A percentile compares a stretch with the other conserved stretches of the same genome.
phyloP scores from a whole-genome alignment of 2,888 invertebrate species.

The Zaprionus obscuricornis region DNA sequence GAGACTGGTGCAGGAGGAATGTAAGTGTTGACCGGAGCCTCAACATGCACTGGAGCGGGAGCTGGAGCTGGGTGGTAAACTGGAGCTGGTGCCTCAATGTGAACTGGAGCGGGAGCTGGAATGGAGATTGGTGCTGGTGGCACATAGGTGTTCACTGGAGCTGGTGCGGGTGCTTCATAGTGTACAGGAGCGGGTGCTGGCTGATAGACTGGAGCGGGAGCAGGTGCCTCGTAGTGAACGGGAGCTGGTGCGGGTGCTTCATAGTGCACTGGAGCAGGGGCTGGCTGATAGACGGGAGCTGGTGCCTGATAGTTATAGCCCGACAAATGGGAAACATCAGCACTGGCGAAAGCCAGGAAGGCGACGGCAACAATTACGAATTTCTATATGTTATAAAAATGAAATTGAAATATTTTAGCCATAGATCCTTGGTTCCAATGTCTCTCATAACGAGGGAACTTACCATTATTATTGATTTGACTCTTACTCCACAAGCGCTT shows the following conservation, averaged over 20 bases:
- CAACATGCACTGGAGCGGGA: constrained; percentile 15
- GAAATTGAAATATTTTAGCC: background rate
- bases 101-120: constrained; percentile 4
- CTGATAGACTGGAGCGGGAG: constrained; percentile 24
- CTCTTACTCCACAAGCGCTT: constrained; percentile 59
- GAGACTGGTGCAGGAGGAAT: constrained; percentile 19
- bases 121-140: constrained; percentile 22
- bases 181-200: constrained; percentile 25
- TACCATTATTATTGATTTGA: constrained; percentile 55
- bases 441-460: constrained; percentile 18
- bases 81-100: constrained; percentile 12
- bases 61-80: constrained; percentile 8
- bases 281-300: constrained; percentile 17
- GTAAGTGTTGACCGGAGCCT: constrained; percentile 23
- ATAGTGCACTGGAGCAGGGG: constrained; percentile 24
- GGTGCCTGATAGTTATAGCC: constrained; percentile 65
- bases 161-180: too few species aligned
- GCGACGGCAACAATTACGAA: constrained; percentile 71
- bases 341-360: constrained; percentile 70
- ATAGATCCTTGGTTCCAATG: background rate
- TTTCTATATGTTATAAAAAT: constrained; percentile 55
- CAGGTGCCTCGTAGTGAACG: too few species aligned
- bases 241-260: too few species aligned
- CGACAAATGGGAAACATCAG: constrained; percentile 73
- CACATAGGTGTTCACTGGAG: constrained; percentile 24